Evolutionary conservation across 2,888 invertebrate genomes (phyloP).

Genomic region (Plagiodera versicolora): DNA sequence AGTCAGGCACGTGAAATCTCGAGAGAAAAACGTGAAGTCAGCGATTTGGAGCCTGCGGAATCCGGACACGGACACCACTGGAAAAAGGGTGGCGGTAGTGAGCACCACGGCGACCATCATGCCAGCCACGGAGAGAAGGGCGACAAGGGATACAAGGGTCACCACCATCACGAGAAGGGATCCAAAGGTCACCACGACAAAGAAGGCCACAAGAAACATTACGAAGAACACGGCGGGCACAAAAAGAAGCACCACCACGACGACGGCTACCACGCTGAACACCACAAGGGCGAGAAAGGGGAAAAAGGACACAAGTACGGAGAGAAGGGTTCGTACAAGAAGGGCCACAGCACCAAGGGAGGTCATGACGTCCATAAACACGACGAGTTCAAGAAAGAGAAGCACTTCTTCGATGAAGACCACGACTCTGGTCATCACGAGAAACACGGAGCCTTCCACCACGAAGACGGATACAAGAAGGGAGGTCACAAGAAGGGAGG

Average conservation of each 20-base stretch:
- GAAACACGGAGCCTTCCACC: conserved; percentile 79
- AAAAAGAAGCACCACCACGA: conserved; percentile 66
- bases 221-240: conserved; percentile 65
- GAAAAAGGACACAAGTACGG: conserved; percentile 67
- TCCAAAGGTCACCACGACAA: conserved; percentile 71
- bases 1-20: conserved; percentile 59
- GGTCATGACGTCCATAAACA: conserved; percentile 83
- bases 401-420: conserved; percentile 84
- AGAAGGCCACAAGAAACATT: conserved; percentile 65
- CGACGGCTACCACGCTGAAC: conserved; percentile 66
- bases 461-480: conserved; percentile 79
- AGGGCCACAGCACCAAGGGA: conserved; percentile 82
- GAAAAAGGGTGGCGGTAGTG: conserved; percentile 60
- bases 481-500: conserved; percentile 81
- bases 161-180: conserved; percentile 65
- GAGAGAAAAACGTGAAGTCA: conserved; percentile 55
- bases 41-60: conserved; percentile 62
- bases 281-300: conserved; percentile 69
- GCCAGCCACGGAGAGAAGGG: conserved; percentile 63
- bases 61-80: conserved; percentile 55
- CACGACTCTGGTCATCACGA: conserved; percentile 81
- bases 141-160: conserved; percentile 68
- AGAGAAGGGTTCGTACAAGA: conserved; percentile 76
- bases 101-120: conserved; percentile 61
- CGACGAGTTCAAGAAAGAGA: conserved; percentile 84